Percentiles rank a stretch among this genome's conserved stretches.
phyloP scores from a whole-genome alignment of 2,797 vertebrate species.

The Iguana delicatissima region DNA sequence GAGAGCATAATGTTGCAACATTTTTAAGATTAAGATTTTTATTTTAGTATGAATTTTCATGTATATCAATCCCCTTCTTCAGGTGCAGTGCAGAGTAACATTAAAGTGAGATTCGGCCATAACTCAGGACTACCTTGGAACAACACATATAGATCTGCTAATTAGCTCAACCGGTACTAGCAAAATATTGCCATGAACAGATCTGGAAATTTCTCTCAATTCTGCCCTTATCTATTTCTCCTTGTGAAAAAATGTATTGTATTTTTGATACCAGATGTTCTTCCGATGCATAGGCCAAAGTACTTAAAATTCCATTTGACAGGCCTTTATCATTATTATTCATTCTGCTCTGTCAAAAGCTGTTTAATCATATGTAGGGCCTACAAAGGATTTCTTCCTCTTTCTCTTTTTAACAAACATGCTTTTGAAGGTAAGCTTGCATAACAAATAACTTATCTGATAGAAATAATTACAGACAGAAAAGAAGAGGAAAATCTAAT shows the following conservation, averaged over 20 bases:
- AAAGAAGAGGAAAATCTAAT: slow-evolving; percentile 13
- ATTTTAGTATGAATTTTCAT: too few species aligned
- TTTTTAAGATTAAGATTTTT: too few species aligned
- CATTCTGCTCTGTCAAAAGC: slow-evolving; percentile 67
- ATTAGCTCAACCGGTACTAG: background rate
- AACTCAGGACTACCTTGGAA: background rate
- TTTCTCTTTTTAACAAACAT: slow-evolving; percentile 72
- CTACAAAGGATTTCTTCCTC: slow-evolving; percentile 71
- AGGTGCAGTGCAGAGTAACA: too few species aligned
- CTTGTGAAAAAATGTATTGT: background rate
- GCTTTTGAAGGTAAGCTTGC: slow-evolving; percentile 73
- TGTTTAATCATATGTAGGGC: slow-evolving; percentile 66
- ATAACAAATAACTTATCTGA: slow-evolving; percentile 72
- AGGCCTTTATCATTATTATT: slow-evolving; percentile 65
- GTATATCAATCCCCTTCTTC: too few species aligned
- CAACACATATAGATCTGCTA: background rate
- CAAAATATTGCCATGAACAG: background rate
- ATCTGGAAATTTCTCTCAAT: background rate
- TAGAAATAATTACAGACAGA: slow-evolving; percentile 71
- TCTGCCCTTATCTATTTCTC: background rate
- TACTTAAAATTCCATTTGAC: slow-evolving; percentile 65
- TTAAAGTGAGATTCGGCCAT: too few species aligned
- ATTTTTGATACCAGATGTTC: slow-evolving; percentile 42
- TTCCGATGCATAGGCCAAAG: slow-evolving; percentile 53
- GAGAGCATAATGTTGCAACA: too few species aligned